Evolutionary conservation across 2,797 vertebrate species (phyloP), one percentile per base, ranked within the genome.

Genomic region (Xiphorhynchus erythropygius): DNA sequence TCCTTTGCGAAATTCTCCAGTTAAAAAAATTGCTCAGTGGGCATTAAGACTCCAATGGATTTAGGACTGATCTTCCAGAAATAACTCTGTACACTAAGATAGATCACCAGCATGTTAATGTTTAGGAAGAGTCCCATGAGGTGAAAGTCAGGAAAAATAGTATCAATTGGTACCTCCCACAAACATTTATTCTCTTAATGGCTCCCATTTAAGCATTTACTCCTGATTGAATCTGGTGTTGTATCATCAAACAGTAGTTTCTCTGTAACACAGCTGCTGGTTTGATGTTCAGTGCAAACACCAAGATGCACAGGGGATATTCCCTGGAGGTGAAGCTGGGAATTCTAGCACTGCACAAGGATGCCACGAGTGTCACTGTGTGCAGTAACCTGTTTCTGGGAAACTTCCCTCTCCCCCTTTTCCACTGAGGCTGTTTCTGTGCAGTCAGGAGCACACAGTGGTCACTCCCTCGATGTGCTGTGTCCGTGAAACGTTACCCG

Each of bases 361-460:
- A 10, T 4, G 41, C 1, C 7, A 30, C 30, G 30, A 7, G 5
- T 4, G 23, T 5, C 71, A 2, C 15, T 12, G 23, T 5, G 50
- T 4, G 11, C 42, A 3, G 15, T 4, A 27, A 52, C 39, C 28
- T 0, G 3, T 5, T 84, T 47, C 70, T 57, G 78, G 69, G 42
- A 87, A 62, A 15, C 5, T n/a, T 35, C 46, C 46, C 42, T 16
- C 17, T 27, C 28, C 0, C 1, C 46, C 18, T 57, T 42, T 65
- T 23, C 70, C 82, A 46, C 63, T 2, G 57, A 39, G 81, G 53
- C 53, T 28, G 2, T 57, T 44, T 18, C 62, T 12, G 53, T 4
- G 65, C 46, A 13, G 15, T 6, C 6, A 2, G 0, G 10, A 37
- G 47, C 0, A 5, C 25, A 0, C 7, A n/a, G 5, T 12, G 28